phyloP scores from a whole-genome alignment of 2,888 invertebrate genomes.

The Apodemia mormo region DNA sequence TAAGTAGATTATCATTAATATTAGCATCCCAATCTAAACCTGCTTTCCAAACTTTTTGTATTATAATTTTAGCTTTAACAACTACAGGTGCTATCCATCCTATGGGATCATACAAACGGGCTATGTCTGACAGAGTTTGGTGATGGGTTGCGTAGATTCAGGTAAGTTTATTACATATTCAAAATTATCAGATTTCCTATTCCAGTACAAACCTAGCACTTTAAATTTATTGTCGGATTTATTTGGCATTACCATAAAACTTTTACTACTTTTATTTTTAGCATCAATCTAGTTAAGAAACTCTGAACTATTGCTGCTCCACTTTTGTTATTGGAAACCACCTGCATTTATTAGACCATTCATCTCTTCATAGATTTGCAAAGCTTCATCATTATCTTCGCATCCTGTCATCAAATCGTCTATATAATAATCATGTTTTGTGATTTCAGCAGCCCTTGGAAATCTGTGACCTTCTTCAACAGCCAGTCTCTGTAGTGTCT shows the following conservation, averaged over 20 bases:
- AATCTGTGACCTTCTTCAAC: conserved; percentile 23
- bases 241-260: conserved; percentile 1
- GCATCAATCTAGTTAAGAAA: conserved; percentile 21
- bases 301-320: conserved; percentile 30
- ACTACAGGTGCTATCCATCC: conserved; percentile 11
- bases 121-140: conserved; percentile 32
- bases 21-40: conserved; percentile 36
- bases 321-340: conserved; percentile 43
- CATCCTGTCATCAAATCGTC: conserved; percentile 39
- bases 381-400: conserved; percentile 31
- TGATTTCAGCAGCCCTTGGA: conserved; percentile 26
- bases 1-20: not conserved
- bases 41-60: conserved; percentile 27
- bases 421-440: conserved; percentile 32
- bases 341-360: conserved; percentile 38
- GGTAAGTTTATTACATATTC: conserved; percentile 16
- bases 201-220: conserved; percentile 25
- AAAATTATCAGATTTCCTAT: conserved; percentile 19
- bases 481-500: conserved; percentile 34
- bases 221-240: conserved; percentile 25
- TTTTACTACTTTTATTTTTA: not conserved
- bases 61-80: not conserved
- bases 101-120: conserved; percentile 31
- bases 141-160: not conserved
- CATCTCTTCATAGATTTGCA: conserved; percentile 35